Evolutionary conservation across 2,888 invertebrate species (phyloP), one percentile per base, ranked within the genome.

Genomic region (Drosophila kambysellisi): DNA sequence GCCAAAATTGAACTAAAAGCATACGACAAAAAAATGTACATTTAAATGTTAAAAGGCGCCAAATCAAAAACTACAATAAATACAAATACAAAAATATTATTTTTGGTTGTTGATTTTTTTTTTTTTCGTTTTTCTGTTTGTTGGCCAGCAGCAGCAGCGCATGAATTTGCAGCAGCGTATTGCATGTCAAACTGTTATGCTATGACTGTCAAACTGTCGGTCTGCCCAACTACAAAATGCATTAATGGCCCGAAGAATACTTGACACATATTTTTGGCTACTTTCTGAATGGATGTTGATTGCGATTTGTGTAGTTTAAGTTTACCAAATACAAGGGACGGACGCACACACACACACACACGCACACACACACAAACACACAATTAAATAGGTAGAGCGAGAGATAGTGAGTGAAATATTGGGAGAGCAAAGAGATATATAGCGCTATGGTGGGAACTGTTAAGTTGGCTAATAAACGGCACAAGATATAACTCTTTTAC

Each of bases 1-100:
- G 71, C 72, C 65, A 68, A 76, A 67, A 56, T 58, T 53, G 9
- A 74, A 68, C 58, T 74, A 76, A 79, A 83, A 70, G 79, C 82
- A 75, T 76, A 88, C 74, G 66, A 60, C 39, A 69, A 46, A 33
- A 68, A 53, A 63, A 51, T 32, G 17, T 17, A 39, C 17, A 39
- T n/a, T 6, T 29, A 50, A 50, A 29, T 52, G 46, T 56, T 29
- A 35, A 33, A 25, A 77, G 59, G 32, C 43, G 41, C 17, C 39
- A 74, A 78, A 62, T 57, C 35, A 1, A 11, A 54, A 67, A 59
- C 63, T 79, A 79, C 68, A 48, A 58, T 35, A 33, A 53, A 17
- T 33, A n/a, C 30, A n/a, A 62, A 52, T 33, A 67, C 39, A 39
- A 12, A 66, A 20, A 75, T 50, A 52, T 39, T 63, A 63, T 70